Evolutionary conservation across 2,113 vertebrate species (phyloP).

Genomic region (Lagopus muta): DNA sequence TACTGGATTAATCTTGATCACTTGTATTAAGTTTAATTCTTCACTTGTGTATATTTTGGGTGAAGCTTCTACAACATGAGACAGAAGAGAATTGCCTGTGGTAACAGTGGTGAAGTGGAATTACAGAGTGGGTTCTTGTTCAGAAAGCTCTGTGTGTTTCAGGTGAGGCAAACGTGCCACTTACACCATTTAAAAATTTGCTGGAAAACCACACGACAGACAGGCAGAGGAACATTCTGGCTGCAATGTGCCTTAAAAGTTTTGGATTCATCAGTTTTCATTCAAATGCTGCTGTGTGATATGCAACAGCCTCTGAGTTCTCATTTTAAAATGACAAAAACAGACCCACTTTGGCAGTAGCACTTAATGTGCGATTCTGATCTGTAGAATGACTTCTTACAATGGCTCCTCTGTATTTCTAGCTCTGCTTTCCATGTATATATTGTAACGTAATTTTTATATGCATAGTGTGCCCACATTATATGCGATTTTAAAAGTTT

Average conservation of each 20-base stretch:
- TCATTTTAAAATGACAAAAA: conserved; percentile 17
- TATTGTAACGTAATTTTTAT: not conserved
- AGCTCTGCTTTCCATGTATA: not conserved
- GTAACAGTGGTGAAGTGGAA: not conserved
- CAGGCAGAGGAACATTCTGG: not conserved
- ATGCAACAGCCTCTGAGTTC: not conserved
- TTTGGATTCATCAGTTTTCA: conserved; percentile 12
- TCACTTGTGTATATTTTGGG: not conserved
- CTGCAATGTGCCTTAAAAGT: not conserved
- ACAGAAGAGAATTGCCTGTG: not conserved
- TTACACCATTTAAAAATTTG: not conserved
- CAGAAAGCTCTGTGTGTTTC: not conserved
- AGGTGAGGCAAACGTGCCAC: not conserved
- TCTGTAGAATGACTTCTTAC: conserved; percentile 50
- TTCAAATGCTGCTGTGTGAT: not conserved
- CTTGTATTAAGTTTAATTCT: not conserved
- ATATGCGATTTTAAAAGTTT: not conserved
- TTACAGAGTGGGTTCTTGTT: not conserved
- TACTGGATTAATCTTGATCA: not conserved
- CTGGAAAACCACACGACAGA: not conserved
- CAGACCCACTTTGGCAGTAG: conserved; percentile 49
- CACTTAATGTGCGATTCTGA: conserved; percentile 11
- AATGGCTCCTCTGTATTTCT: conserved; percentile 36
- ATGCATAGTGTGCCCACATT: not conserved
- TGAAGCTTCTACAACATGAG: not conserved